A percentile compares a stretch with the other conserved stretches of the same genome.
phyloP scores from a whole-genome alignment of 2,888 invertebrate genomes.

The Eumacrocentrus americanus region DNA sequence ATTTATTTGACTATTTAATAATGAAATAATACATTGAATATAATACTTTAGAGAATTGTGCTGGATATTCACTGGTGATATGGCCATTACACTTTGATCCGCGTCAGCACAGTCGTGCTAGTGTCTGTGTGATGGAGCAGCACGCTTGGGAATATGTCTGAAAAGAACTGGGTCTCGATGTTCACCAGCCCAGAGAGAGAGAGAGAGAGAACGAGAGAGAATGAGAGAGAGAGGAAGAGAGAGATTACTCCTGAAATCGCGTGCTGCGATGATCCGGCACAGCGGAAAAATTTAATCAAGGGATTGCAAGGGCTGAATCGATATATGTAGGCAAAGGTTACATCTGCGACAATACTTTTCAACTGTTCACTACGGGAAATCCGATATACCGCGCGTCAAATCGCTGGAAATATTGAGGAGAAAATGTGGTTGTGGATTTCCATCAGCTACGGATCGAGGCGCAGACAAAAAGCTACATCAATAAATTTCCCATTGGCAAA shows the following conservation, averaged over 20 bases:
- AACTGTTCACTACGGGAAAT: conserved; percentile 4
- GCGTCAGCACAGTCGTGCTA: background rate
- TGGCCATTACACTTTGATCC: background rate
- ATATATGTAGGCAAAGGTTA: background rate
- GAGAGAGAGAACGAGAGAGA: background rate
- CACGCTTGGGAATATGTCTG: conserved; percentile 10
- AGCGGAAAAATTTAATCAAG: conserved; percentile 24
- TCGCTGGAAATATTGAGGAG: conserved; percentile 1
- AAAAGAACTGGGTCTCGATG: background rate
- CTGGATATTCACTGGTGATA: too few relatives aligned
- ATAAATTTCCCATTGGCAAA: conserved; percentile 8
- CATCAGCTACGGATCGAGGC: background rate
- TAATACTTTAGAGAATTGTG: too few relatives aligned
- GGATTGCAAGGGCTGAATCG: conserved; percentile 7
- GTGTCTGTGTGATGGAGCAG: background rate
- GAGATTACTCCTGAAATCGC: conserved; percentile 4
- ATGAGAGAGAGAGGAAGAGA: conserved; percentile 9
- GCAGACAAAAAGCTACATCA: conserved; percentile 8
- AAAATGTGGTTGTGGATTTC: conserved; percentile 5
- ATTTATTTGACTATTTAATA: too few relatives aligned
- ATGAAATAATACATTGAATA: too few relatives aligned
- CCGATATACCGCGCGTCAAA: conserved; percentile 12
- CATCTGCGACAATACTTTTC: conserved; percentile 13
- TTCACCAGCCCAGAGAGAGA: background rate
- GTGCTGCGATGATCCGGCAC: background rate